A percentile compares a stretch with the other conserved stretches of the same genome.
Evolutionary conservation across 2,888 invertebrate species (phyloP).

Genomic region (Nasonovia ribisnigri): DNA sequence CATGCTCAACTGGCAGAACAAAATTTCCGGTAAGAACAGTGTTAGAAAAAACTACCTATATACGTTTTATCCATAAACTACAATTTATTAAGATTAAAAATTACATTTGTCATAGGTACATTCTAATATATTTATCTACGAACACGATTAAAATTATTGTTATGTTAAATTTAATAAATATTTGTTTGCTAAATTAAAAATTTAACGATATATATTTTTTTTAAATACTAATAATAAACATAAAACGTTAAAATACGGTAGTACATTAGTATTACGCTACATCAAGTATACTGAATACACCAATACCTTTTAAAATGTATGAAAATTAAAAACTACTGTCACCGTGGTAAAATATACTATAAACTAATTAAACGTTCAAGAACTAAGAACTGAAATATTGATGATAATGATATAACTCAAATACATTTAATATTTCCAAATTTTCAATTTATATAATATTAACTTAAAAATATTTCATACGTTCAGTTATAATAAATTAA

Average conservation of each 20-base stretch:
- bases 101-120: not conserved
- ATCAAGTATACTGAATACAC: too few relatives aligned
- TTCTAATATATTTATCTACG: not conserved
- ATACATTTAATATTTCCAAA: not conserved
- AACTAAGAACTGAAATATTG: not conserved
- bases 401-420: not conserved
- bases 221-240: not conserved
- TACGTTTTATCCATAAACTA: not conserved
- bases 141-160: too few relatives aligned
- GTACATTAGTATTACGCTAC: too few relatives aligned
- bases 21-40: conserved; percentile 47
- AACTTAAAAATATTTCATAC: too few relatives aligned
- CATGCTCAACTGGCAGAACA: conserved; percentile 54
- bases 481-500: too few relatives aligned
- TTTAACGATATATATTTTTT: not conserved
- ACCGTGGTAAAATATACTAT: not conserved
- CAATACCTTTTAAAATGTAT: not conserved
- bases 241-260: not conserved
- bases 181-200: not conserved
- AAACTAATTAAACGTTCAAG: not conserved
- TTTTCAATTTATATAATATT: not conserved
- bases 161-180: too few relatives aligned
- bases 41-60: not conserved
- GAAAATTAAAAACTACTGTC: not conserved
- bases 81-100: conserved; percentile 24